A percentile compares a stretch with the other conserved stretches of the same genome.
Evolutionary conservation across 1,140 invertebrate genomes (phyloP).

Genomic region (Sycophaga agraensis): DNA sequence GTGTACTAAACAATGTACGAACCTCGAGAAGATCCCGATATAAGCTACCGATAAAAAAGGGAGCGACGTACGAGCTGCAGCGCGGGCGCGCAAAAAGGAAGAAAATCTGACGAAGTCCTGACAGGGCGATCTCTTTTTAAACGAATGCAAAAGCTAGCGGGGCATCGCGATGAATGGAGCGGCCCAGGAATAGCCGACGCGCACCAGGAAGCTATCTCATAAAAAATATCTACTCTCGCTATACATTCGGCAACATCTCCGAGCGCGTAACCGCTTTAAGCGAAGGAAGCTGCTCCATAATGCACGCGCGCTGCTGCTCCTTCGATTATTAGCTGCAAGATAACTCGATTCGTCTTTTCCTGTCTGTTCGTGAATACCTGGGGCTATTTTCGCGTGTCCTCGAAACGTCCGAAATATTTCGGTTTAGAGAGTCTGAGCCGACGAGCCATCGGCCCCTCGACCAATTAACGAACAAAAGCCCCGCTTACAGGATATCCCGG

Average conservation of each 20-base stretch:
- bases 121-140: no score
- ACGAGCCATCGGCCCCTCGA: background rate
- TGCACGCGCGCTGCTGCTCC: background rate
- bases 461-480: background rate
- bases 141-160: no score
- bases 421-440: background rate
- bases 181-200: slow-evolving; percentile 2
- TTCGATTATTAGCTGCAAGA: slow-evolving; percentile 12
- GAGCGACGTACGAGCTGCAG: no score
- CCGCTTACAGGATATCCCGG: no score
- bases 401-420: background rate
- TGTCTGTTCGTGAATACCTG: background rate
- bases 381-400: slow-evolving; percentile 5
- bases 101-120: no score
- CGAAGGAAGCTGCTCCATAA: slow-evolving; percentile 25
- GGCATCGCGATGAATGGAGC: background rate
- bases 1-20: no score
- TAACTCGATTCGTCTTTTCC: slow-evolving; percentile 18
- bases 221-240: slow-evolving; percentile 9
- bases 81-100: no score
- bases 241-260: background rate
- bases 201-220: background rate
- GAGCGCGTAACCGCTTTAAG: background rate
- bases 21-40: no score
- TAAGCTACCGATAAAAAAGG: no score